Evolutionary conservation across 2,113 vertebrate genomes (phyloP).

Genomic region (Hippocampus abdominalis): DNA sequence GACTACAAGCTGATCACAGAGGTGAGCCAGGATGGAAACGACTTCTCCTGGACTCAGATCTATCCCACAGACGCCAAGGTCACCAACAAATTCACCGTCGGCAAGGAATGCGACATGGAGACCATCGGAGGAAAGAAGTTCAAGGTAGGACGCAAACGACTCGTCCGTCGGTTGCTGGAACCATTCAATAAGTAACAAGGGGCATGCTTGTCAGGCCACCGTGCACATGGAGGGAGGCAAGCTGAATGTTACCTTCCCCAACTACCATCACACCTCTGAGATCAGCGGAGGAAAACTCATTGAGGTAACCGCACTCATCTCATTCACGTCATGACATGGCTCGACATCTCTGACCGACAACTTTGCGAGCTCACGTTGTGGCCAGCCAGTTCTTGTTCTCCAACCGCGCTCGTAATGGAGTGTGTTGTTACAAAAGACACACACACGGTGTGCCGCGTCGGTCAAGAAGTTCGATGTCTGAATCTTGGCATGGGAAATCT

Average conservation of each 20-base stretch:
- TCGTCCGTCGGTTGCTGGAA: slow-evolving; percentile 29
- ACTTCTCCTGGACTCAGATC: slow-evolving; percentile 82
- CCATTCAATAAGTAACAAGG: background rate
- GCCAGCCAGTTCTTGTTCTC: no score
- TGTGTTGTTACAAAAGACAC: no score
- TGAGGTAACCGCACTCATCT: slow-evolving; percentile 66
- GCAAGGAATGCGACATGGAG: slow-evolving; percentile 84
- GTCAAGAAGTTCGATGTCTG: no score
- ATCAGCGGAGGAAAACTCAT: slow-evolving; percentile 59
- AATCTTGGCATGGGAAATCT: no score
- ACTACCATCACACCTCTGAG: slow-evolving; percentile 76
- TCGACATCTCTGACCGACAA: no score
- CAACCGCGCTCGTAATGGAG: no score
- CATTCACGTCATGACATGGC: background rate
- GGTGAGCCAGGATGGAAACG: slow-evolving; percentile 80
- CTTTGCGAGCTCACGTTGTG: no score
- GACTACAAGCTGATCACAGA: slow-evolving; percentile 85
- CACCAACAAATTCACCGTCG: slow-evolving; percentile 82
- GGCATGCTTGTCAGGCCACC: slow-evolving; percentile 50
- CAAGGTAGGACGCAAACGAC: slow-evolving; percentile 74
- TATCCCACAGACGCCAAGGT: slow-evolving; percentile 77
- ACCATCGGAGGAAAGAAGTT: slow-evolving; percentile 90
- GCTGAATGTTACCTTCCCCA: slow-evolving; percentile 73
- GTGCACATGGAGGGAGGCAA: slow-evolving; percentile 59
- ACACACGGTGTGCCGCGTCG: no score